Conservation (phyloP, 2,888 invertebrate genomes). For the Arge pagana region DNA sequence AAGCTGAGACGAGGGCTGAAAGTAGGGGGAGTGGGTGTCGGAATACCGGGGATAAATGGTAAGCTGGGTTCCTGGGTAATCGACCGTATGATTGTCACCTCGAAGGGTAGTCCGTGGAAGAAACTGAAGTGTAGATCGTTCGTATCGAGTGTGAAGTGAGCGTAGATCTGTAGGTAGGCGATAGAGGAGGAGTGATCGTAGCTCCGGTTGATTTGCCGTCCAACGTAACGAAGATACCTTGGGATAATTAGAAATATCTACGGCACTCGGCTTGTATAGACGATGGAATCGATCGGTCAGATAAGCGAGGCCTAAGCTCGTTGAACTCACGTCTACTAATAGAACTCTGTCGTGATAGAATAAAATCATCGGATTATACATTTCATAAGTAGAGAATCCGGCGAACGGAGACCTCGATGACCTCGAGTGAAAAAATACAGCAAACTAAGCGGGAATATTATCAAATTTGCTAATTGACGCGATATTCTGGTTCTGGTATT, state of each 20-base stretch:
- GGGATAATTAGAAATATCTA: slow-evolving; percentile 18
- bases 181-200: background rate
- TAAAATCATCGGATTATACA: no score
- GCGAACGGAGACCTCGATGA: no score
- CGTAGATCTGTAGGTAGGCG: slow-evolving; percentile 19
- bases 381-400: no score
- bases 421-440: no score
- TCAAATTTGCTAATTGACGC: no score
- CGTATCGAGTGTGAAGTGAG: slow-evolving; percentile 40
- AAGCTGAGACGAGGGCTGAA: no score
- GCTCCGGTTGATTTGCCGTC: slow-evolving; percentile 5
- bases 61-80: slow-evolving; percentile 38
- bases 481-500: no score
- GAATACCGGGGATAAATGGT: slow-evolving; percentile 18
- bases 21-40: slow-evolving; percentile 4
- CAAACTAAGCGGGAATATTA: no score
- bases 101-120: slow-evolving; percentile 33
- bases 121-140: slow-evolving; percentile 37
- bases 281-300: no score
- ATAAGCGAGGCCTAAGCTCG: no score
- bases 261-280: background rate
- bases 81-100: slow-evolving; percentile 44
- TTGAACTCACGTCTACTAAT: no score
- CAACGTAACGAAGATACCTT: slow-evolving; percentile 1
- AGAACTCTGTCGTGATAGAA: no score